phyloP scores from a whole-genome alignment of 2,888 invertebrate species.

The Myopa tessellatipennis region DNA sequence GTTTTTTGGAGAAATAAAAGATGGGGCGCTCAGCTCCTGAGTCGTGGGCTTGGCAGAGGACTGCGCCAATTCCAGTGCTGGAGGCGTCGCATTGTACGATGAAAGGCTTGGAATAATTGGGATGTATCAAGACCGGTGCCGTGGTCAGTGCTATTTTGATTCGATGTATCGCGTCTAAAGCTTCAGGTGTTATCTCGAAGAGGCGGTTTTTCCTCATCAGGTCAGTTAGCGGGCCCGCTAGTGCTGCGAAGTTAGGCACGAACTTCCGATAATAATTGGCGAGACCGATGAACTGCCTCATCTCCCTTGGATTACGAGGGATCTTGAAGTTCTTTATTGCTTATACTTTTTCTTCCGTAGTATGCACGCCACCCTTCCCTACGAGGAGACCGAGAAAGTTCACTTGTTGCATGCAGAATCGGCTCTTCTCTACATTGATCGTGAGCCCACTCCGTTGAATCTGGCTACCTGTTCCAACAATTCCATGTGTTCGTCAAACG shows the following conservation, averaged over 20 bases:
- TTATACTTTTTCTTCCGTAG: background rate
- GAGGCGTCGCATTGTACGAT: constrained; percentile 37
- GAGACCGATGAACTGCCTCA: constrained; percentile 34
- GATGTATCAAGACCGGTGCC: constrained; percentile 38
- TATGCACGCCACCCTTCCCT: background rate
- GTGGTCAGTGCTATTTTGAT: background rate
- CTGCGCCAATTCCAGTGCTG: constrained; percentile 32
- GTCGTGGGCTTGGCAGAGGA: constrained; percentile 29
- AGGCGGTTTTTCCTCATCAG: background rate
- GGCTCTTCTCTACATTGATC: no score
- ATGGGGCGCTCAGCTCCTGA: constrained; percentile 21
- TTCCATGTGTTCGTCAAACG: background rate
- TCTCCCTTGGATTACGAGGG: constrained; percentile 5
- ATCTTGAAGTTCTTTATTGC: no score
- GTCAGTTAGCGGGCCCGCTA: constrained; percentile 1
- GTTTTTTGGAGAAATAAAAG: background rate
- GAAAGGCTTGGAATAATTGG: constrained; percentile 38
- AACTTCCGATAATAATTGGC: constrained; percentile 36
- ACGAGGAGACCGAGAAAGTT: constrained; percentile 36
- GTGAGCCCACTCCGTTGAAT: no score
- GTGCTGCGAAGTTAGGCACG: constrained; percentile 2
- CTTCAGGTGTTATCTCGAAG: no score
- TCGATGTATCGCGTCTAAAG: no score
- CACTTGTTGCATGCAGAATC: background rate
- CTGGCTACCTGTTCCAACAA: no score